These are phyloP conservation scores for honey bee (Apis mellifera) DNA, from an alignment of 1,140 invertebrate species.

Conservation along the genomic window Amel_HAv3.1 CM009944.2:1991501-1992000, in stretches of 20 bases:
- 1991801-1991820: conserved; percentile 64
- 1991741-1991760: conserved; percentile 33
- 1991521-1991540: too few relatives aligned
- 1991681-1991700: conserved; percentile 18
- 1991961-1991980: background rate
- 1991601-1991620: background rate
- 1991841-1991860: conserved; percentile 63
- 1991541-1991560: too few relatives aligned
- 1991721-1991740: conserved; percentile 3
- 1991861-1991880: conserved; percentile 60
- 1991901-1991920: conserved; percentile 1
- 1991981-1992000: too few relatives aligned
- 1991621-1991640: too few relatives aligned
- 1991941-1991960: background rate
- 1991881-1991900: conserved; percentile 22
- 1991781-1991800: conserved; percentile 45
- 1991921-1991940: background rate
- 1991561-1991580: too few relatives aligned
- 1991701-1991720: background rate
- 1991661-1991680: background rate
- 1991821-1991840: conserved; percentile 54
- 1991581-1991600: background rate
- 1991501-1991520: too few relatives aligned
- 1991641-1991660: background rate
- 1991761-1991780: conserved; percentile 53